phyloP scores from a whole-genome alignment of 53 echinoderm and acorn worm genomes.

The Stichopus horrens region DNA sequence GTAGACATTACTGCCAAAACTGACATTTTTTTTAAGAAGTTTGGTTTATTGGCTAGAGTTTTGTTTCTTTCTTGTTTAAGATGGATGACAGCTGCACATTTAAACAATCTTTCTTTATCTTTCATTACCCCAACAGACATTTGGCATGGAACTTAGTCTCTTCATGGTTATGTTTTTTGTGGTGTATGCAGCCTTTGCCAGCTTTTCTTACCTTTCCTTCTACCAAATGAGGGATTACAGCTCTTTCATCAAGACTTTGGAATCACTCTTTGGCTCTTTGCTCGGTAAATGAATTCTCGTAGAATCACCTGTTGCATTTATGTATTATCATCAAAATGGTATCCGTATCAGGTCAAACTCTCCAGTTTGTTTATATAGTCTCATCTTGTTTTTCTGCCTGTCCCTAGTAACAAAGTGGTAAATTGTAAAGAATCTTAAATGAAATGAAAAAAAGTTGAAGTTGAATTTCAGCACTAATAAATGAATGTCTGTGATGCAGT shows the following conservation, averaged over 20 bases:
- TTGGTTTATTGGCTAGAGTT: no score
- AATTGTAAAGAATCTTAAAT: no score
- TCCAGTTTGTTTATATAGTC: no score
- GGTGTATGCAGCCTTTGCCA: constrained; percentile 77
- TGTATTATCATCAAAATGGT: background rate
- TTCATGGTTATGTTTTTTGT: constrained; percentile 91
- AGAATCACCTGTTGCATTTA: background rate
- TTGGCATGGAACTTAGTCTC: constrained; percentile 70
- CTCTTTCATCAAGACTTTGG: constrained; percentile 70
- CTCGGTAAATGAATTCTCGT: constrained; percentile 64
- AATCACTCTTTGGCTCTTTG: constrained; percentile 87
- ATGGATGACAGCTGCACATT: no score
- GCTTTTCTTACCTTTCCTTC: constrained; percentile 79
- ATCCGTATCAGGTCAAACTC: no score
- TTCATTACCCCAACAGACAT: constrained; percentile 51
- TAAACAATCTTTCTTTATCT: background rate
- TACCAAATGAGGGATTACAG: constrained; percentile 69
- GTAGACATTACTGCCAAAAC: background rate
- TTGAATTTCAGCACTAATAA: no score
- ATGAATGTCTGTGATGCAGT: no score
- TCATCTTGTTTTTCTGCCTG: no score
- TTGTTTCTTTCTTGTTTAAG: no score
- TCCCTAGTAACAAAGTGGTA: no score
- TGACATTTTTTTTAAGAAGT: background rate
- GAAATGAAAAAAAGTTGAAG: no score